Evolutionary conservation across 2,113 vertebrate species (phyloP), one percentile per base, ranked within the genome.

Genomic region (Otocyon megalotis): DNA sequence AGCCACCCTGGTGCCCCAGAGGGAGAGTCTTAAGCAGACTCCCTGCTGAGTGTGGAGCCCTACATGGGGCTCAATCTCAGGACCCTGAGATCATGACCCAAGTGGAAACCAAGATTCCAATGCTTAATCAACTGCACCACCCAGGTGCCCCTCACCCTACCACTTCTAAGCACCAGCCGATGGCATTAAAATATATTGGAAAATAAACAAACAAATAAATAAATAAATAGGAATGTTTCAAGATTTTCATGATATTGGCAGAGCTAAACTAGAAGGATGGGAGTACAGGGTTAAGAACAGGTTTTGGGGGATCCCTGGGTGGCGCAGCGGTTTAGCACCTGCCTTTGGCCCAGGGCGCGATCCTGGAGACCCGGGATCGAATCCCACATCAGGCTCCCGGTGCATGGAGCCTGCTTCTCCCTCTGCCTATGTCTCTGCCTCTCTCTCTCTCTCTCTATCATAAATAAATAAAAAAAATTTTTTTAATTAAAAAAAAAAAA

Each of bases 181-280:
- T n/a, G 32, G 15, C 20, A 90, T 84, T 72, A 82, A 94, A 67
- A 88, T 67, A 50, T 83, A 77, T 35, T 56, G 26, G 35, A 95
- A 56, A 43, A 43, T 43, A 43, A 7, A 43, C 4, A 43, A 43
- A 43, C 5, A 43, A 43, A 43, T 43, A 43, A 43, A 43, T 43
- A 43, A 43, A 88, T 67, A 50, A 88, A 77, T 35, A 48, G 26
- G 35, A 95, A 56, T 89, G n/a, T 88, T 92, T 35, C 95, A 69
- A 84, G 69, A 92, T 50, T 89, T 90, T 69, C 91, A 79, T 77
- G 43, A 69, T 60, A 85, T 11, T 53, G 32, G 54, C n/a, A 69
- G 80, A 89, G n/a, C 11, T 65, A 76, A 84, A 88, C 67, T 19
- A 19, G 32, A 67, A 88, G 50, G 56, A 88, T 48, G 74, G 4